Base-by-base conservation (phyloP, 2,888 invertebrate genomes). In the Aricia artaxerxes region DNA sequence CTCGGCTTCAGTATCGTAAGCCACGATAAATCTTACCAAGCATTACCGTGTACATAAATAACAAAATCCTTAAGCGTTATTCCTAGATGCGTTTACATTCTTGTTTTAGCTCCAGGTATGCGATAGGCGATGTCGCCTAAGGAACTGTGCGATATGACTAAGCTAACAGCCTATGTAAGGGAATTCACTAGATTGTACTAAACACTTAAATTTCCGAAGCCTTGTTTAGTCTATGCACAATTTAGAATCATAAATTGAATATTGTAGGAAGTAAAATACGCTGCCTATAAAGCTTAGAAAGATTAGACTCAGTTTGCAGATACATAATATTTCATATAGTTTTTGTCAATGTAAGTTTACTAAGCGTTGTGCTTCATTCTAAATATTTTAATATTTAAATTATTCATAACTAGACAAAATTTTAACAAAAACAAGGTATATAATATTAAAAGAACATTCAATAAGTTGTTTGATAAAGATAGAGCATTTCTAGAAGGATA, bases 1-100 rank as follows among this genome's bases (percentile, higher is more conserved):
- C 85, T 87, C 85, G 82, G 86, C 87, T 84, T 85, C 83, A 84
- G 84, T 87, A 89, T 89, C 88, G 87, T 85, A 87, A 84, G 84
- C 86, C 82, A 85, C 89, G 89, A 92, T 92, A 92, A 92, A 92
- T 92, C 90, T 91, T 82, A 87, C 89, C 86, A 88, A 91, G 89
- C 88, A 89, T 87, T 82, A 88, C 88, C 80, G 86, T 83, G 87
- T 86, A 89, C 89, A 92, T 93, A 93, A 93, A 93, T 92, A 87
- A 85, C 85, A 84, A 87, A 69, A 85, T 86, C 86, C 86, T 87
- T 87, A 89, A 89, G 88, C 86, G 87, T 86, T 88, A 84, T 85
- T 85, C 86, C 88, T 87, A 87, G 87, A 88, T 89, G 89, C 90
- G 88, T 91, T 82, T 90, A 87, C 88, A 86, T 89, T 88, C 89